Evolutionary conservation across 2,797 vertebrate species (phyloP), one percentile per base, ranked within the genome.

Genomic region (Sandelia bainsii): DNA sequence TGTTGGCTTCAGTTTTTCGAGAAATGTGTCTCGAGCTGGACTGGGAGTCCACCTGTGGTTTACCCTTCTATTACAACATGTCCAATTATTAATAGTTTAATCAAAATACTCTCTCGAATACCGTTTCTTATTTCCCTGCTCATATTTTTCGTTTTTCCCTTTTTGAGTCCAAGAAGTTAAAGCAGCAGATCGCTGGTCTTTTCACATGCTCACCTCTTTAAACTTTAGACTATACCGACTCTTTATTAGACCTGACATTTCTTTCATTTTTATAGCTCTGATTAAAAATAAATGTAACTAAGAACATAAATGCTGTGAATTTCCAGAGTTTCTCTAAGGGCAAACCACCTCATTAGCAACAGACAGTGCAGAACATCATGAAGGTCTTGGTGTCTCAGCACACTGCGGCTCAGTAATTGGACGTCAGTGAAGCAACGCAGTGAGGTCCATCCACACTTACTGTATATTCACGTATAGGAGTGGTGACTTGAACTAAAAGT

Each of bases 351-450:
- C 58, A 34, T 72, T 62, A 67, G 50, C 37, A 22, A 25, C 25
- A 14, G 17, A 54, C 23, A 16, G 11, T 46, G 52, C 59, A 56
- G 50, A 53, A 22, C 45, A 46, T 63, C 25, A 6, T 8, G n/a
- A 27, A 44, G 32, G 57, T 40, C 32, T 51, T 44, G 1, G 34
- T 0, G 9, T 16, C 29, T 58, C 44, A 4, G 16, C 32, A 23
- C 50, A 1, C 19, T 32, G 22, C 32, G 9, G 42, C 58, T 68
- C 39, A 20, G 40, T 54, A 49, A 70, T 71, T 48, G 64, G 48
- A 48, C 32, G 13, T 3, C 6, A 3, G 13, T n/a, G 46, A 16
- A 32, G 9, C 32, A 6, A 6, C 60, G 12, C 22, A 11, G 12
- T 10, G 58, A 49, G 37, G 25, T n/a, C 37, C 3, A 16, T 65